Percentiles rank a stretch among this genome's conserved stretches.
Conservation (phyloP, 2,797 vertebrate species). For the Diplodus puntazzo region DNA sequence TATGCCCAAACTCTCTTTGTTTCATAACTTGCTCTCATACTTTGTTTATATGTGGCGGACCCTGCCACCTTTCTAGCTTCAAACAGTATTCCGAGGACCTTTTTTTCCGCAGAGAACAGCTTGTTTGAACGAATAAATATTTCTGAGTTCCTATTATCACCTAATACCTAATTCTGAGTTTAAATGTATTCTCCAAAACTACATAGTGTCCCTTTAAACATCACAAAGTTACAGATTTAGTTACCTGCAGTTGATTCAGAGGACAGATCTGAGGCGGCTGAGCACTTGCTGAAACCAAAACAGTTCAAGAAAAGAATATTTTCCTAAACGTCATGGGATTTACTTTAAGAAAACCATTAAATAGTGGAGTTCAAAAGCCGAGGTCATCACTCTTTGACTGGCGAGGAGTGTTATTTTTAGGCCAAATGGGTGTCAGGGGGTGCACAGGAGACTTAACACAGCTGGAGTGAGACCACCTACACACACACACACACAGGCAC, state of each 20-base stretch:
- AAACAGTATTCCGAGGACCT: too few species aligned
- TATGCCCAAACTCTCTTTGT: too few species aligned
- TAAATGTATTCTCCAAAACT: too few species aligned
- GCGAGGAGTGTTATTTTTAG: constrained; percentile 73
- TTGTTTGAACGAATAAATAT: too few species aligned
- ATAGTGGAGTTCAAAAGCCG: constrained; percentile 66
- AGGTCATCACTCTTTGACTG: constrained; percentile 65
- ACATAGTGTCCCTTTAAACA: too few species aligned
- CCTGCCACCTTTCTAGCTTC: too few species aligned
- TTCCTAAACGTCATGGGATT: constrained; percentile 41
- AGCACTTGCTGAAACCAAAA: constrained; percentile 5
- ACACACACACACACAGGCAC: constrained; percentile 12
- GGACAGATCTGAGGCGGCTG: background rate
- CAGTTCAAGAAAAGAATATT: constrained; percentile 10
- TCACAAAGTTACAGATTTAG: too few species aligned
- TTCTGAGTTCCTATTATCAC: too few species aligned
- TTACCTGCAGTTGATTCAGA: constrained; percentile 6
- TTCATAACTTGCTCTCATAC: too few species aligned
- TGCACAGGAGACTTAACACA: constrained; percentile 65
- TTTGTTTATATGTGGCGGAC: too few species aligned
- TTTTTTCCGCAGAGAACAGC: too few species aligned
- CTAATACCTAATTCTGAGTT: too few species aligned
- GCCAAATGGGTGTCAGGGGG: constrained; percentile 76
- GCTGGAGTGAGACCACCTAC: constrained; percentile 59
- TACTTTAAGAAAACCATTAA: constrained; percentile 68